These are phyloP conservation scores for Macaria notata DNA, from an alignment of 2,888 invertebrate species.

Conservation along the genomic window DNA sequence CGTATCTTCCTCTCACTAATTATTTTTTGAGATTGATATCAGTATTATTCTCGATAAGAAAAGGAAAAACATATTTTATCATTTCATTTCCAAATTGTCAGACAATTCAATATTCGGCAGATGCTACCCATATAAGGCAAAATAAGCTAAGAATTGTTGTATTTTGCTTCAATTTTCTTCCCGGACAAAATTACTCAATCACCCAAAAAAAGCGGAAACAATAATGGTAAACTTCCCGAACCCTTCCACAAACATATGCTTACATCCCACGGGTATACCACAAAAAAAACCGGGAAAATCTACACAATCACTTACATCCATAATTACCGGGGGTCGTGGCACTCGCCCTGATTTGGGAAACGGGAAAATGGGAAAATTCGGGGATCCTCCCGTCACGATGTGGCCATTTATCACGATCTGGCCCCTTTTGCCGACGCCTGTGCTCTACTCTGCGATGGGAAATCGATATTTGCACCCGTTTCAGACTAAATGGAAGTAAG, in stretches of 20 bases:
- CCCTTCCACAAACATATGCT: conserved; percentile 13
- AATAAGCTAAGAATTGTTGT: background rate
- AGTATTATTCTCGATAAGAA: too few relatives aligned
- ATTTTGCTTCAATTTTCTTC: background rate
- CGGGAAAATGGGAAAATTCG: conserved; percentile 30
- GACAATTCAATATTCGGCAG: too few relatives aligned
- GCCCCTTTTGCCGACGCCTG: conserved; percentile 45
- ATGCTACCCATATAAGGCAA: too few relatives aligned
- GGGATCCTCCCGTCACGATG: conserved; percentile 52
- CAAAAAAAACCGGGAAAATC: conserved; percentile 18
- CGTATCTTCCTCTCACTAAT: too few relatives aligned
- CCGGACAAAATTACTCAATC: background rate
- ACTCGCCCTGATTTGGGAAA: conserved; percentile 46
- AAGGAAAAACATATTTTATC: too few relatives aligned
- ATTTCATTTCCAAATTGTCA: too few relatives aligned
- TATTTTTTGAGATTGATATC: too few relatives aligned
- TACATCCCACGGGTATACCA: conserved; percentile 5
- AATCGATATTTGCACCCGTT: conserved; percentile 62
- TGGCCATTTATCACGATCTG: conserved; percentile 61
- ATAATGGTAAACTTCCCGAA: conserved; percentile 1
- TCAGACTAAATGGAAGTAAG: conserved; percentile 28
- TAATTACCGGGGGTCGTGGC: conserved; percentile 23
- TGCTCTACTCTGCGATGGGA: conserved; percentile 58
- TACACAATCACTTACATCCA: conserved; percentile 25
- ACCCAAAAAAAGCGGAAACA: conserved; percentile 6